Evolutionary conservation across 2,888 invertebrate genomes (phyloP).

Genomic region (Camponotus fellah): DNA sequence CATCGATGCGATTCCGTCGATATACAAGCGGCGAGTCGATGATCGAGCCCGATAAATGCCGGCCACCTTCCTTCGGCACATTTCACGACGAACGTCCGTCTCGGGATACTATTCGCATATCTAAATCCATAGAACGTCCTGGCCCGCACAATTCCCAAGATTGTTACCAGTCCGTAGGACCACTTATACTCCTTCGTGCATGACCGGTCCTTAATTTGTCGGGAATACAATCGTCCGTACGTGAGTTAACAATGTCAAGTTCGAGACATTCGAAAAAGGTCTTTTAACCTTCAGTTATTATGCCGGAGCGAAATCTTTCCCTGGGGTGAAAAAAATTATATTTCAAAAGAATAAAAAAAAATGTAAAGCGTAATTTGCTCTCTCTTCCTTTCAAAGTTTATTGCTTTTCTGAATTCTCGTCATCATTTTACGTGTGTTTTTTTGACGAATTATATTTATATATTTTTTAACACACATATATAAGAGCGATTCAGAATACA

Average conservation of each 20-base stretch:
- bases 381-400: neutral
- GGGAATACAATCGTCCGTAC: constrained; percentile 20
- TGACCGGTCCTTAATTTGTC: constrained; percentile 41
- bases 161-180: constrained; percentile 23
- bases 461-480: neutral
- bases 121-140: constrained; percentile 49
- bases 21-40: constrained; percentile 67
- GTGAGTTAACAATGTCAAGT: constrained; percentile 48
- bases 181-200: constrained; percentile 39
- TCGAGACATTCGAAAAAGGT: neutral
- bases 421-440: neutral
- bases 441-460: neutral
- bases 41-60: constrained; percentile 67
- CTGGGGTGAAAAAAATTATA: neutral
- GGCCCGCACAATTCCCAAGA: constrained; percentile 39
- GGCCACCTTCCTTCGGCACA: constrained; percentile 70
- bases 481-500: neutral
- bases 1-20: constrained; percentile 67
- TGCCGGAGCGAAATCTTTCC: neutral
- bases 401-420: neutral
- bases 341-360: neutral
- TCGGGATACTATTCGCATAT: constrained; percentile 60
- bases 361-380: neutral
- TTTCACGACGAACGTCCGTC: constrained; percentile 73
- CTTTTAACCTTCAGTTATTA: constrained; percentile 17